A percentile compares a stretch with the other conserved stretches of the same genome.
Conservation (phyloP, 2,888 invertebrate species). For the Boloria euphrosyne region DNA sequence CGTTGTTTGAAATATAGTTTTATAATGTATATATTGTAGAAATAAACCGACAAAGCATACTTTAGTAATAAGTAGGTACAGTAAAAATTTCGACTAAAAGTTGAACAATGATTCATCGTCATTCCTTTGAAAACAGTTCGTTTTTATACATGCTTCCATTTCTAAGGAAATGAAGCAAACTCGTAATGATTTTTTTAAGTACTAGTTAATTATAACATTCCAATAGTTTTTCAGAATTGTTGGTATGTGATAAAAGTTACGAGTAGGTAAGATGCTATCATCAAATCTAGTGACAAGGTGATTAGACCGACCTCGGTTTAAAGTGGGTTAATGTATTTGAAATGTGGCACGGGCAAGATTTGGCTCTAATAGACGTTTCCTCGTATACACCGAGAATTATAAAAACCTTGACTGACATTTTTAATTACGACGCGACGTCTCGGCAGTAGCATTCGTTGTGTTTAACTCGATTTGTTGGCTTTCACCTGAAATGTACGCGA, state of each 20-base stretch:
- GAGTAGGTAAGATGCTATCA: conserved; percentile 41
- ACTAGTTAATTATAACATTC: not conserved
- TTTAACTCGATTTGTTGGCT: not conserved
- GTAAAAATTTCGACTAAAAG: conserved; percentile 1
- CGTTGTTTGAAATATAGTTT: not conserved
- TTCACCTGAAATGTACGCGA: too few relatives aligned
- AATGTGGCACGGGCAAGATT: conserved; percentile 67
- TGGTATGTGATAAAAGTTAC: conserved; percentile 21
- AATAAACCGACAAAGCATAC: not conserved
- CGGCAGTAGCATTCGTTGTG: conserved; percentile 48
- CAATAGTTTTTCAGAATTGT: conserved; percentile 15
- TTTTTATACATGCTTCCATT: conserved; percentile 4
- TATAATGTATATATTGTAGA: not conserved
- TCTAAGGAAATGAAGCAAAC: conserved; percentile 9
- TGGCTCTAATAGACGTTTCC: conserved; percentile 48
- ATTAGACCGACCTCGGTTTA: conserved; percentile 60
- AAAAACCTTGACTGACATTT: conserved; percentile 63
- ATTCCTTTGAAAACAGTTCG: conserved; percentile 10
- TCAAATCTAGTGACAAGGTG: conserved; percentile 57
- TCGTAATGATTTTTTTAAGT: not conserved
- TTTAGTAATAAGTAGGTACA: not conserved
- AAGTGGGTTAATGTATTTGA: conserved; percentile 74
- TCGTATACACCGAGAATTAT: conserved; percentile 48
- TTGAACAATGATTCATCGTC: conserved; percentile 10
- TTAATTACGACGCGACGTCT: conserved; percentile 41